Evolutionary conservation across 2,888 invertebrate species (phyloP).

Genomic region (Heliconius aoede): DNA sequence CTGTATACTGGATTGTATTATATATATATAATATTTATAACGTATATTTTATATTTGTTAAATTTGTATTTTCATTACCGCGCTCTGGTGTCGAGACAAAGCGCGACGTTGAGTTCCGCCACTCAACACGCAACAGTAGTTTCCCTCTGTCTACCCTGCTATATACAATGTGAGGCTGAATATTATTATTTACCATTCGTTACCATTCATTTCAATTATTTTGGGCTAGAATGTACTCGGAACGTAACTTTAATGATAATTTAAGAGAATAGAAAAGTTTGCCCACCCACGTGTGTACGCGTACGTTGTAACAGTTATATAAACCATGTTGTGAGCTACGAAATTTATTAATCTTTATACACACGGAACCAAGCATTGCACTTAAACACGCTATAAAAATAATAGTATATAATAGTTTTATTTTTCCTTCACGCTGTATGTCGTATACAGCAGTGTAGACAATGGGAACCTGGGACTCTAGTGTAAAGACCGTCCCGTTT

Average conservation of each 20-base stretch:
- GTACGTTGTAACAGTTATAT: conserved; percentile 41
- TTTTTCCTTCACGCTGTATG: background rate
- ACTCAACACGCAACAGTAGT: no score
- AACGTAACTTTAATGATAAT: conserved; percentile 48
- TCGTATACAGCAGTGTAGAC: background rate
- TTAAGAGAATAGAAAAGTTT: conserved; percentile 47
- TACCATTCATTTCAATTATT: conserved; percentile 26
- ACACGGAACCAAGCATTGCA: conserved; percentile 19
- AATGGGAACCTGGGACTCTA: background rate
- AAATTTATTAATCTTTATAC: conserved; percentile 39
- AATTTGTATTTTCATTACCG: no score
- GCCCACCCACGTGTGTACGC: conserved; percentile 38
- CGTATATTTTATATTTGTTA: no score
- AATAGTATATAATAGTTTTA: no score
- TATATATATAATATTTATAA: no score
- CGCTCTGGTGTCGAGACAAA: no score
- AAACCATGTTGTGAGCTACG: conserved; percentile 40
- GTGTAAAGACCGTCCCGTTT: background rate
- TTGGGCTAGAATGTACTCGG: conserved; percentile 39
- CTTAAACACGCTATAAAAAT: background rate
- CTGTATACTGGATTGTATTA: no score
- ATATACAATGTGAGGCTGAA: background rate
- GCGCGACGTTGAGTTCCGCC: no score
- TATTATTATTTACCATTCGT: no score
- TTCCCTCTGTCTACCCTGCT: no score